These are phyloP conservation scores for Phlogophora meticulosa DNA, from an alignment of 2,888 invertebrate genomes.

Conservation along the genomic window DNA sequence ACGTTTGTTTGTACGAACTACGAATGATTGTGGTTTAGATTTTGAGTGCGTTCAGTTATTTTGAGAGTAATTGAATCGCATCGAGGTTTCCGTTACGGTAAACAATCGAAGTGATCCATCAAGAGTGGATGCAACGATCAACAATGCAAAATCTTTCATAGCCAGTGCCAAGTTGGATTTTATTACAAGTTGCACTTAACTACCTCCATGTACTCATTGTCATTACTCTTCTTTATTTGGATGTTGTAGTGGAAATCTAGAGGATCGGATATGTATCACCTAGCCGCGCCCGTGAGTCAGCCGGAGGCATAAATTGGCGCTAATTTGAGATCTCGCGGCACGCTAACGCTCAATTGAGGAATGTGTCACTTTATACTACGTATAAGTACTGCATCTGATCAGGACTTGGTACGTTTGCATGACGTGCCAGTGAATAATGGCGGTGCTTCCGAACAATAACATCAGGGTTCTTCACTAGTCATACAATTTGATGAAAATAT, in stretches of 20 bases:
- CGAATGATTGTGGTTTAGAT: slow-evolving; percentile 38
- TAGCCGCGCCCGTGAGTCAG: slow-evolving; percentile 79
- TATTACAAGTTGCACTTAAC: slow-evolving; percentile 14
- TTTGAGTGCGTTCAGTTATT: slow-evolving; percentile 46
- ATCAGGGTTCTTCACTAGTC: neutral
- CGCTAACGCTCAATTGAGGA: slow-evolving; percentile 88
- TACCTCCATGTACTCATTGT: neutral
- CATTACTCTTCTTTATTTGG: slow-evolving; percentile 1
- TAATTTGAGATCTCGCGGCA: slow-evolving; percentile 87
- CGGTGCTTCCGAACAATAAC: slow-evolving; percentile 9
- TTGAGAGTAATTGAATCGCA: slow-evolving; percentile 44
- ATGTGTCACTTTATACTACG: slow-evolving; percentile 87
- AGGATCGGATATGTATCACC: slow-evolving; percentile 57
- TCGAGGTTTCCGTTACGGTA: slow-evolving; percentile 22
- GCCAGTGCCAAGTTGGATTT: neutral
- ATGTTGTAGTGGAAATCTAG: slow-evolving; percentile 27
- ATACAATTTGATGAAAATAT: neutral
- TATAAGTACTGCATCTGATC: slow-evolving; percentile 60
- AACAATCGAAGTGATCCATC: slow-evolving; percentile 32
- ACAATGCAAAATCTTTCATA: slow-evolving; percentile 18
- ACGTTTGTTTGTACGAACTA: slow-evolving; percentile 53
- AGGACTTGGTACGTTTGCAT: slow-evolving; percentile 36
- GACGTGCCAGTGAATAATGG: slow-evolving; percentile 41
- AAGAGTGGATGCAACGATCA: slow-evolving; percentile 5
- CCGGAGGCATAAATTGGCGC: slow-evolving; percentile 89